Percentiles rank a stretch among this genome's conserved stretches.
Conservation (phyloP, 2,888 invertebrate genomes). For the Sicus ferrugineus region DNA sequence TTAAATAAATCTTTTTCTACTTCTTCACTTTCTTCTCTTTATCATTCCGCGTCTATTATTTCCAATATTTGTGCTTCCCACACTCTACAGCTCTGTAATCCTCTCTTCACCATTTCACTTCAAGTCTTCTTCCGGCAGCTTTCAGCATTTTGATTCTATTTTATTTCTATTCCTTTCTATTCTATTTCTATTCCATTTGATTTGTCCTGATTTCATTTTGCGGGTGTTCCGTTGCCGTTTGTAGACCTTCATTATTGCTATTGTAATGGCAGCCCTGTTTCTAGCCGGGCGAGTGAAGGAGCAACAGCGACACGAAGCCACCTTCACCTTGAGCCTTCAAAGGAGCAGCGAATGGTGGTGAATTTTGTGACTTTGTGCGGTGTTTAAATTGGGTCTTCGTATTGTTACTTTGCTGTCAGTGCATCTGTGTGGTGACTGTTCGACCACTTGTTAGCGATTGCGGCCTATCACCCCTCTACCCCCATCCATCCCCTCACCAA, state of each 20-base stretch:
- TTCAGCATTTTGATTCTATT: not conserved
- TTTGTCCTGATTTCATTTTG: constrained; percentile 55
- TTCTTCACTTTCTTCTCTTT: too few species aligned
- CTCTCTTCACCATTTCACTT: constrained; percentile 3
- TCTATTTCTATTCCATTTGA: constrained; percentile 34
- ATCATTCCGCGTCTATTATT: too few species aligned
- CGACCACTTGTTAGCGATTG: constrained; percentile 54
- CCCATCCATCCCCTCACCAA: not conserved
- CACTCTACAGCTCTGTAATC: not conserved
- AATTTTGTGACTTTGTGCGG: not conserved
- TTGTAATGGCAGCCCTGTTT: not conserved
- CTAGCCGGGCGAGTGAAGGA: constrained; percentile 40
- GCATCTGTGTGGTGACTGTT: constrained; percentile 15
- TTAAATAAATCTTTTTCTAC: not conserved
- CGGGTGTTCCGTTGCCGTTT: constrained; percentile 49
- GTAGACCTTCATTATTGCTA: constrained; percentile 45
- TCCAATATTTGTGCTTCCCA: too few species aligned
- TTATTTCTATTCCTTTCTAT: constrained; percentile 9
- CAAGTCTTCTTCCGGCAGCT: not conserved
- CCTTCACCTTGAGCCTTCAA: constrained; percentile 14
- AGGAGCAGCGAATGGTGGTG: constrained; percentile 9
- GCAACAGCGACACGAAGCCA: not conserved
- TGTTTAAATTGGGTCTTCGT: not conserved
- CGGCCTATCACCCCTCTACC: not conserved
- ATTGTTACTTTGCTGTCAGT: not conserved